These are phyloP conservation scores for Standfussiana lucernea DNA, from an alignment of 2,888 invertebrate genomes.

Conservation along the genomic window DNA sequence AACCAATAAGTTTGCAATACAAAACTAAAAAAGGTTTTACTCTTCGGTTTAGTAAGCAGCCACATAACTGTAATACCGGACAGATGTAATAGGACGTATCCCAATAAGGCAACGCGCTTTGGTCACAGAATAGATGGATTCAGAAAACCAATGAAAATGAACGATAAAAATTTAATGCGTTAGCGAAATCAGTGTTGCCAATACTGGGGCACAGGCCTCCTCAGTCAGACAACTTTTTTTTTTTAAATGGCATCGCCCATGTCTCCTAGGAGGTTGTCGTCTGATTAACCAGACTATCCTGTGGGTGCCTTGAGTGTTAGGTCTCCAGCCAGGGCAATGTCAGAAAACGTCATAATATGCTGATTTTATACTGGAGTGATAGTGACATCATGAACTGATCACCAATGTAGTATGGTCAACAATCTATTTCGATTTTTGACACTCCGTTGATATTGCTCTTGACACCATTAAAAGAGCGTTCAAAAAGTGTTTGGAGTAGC, in stretches of 20 bases:
- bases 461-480: background rate
- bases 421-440: background rate
- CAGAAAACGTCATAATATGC: background rate
- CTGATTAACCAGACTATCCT: no score
- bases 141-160: conserved; percentile 34
- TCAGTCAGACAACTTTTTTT: no score
- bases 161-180: background rate
- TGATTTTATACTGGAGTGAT: background rate
- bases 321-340: no score
- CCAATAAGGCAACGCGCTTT: conserved; percentile 72
- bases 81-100: conserved; percentile 72
- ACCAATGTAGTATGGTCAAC: background rate
- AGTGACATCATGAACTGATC: background rate
- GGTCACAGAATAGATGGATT: background rate
- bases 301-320: no score
- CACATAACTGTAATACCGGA: conserved; percentile 76
- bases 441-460: background rate
- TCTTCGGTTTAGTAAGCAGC: conserved; percentile 50
- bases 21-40: conserved; percentile 47
- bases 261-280: no score
- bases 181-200: background rate
- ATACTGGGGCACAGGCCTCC: background rate
- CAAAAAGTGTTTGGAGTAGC: background rate
- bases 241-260: no score
- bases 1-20: conserved; percentile 29